These are phyloP conservation scores for Mormyrops attenuatus DNA, from an alignment of 2,797 vertebrate genomes.

Conservation along the genomic window DNA sequence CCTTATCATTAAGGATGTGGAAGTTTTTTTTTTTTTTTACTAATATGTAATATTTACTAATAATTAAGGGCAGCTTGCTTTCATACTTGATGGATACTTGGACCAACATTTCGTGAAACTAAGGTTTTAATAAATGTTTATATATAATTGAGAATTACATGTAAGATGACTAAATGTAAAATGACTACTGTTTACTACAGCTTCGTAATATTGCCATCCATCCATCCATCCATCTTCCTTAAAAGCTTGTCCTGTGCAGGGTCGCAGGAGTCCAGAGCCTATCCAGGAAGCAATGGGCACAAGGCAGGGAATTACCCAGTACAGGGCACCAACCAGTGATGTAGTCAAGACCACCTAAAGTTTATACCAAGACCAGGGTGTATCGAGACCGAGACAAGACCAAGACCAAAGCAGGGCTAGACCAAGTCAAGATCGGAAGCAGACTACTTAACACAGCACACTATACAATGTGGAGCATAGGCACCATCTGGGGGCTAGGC, in stretches of 20 bases:
- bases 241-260: not conserved
- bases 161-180: not conserved
- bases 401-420: not conserved
- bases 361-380: not conserved
- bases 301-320: not conserved
- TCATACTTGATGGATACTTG: not conserved
- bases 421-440: too few species aligned
- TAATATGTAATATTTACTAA: not conserved
- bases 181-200: not conserved
- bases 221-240: not conserved
- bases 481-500: too few species aligned
- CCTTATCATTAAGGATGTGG: not conserved
- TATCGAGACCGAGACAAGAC: not conserved
- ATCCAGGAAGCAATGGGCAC: not conserved
- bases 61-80: not conserved
- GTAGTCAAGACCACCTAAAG: not conserved
- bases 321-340: not conserved
- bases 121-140: not conserved
- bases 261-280: not conserved
- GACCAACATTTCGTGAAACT: not conserved
- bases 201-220: not conserved
- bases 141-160: not conserved
- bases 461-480: too few species aligned
- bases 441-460: too few species aligned
- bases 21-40: not conserved